These are phyloP conservation scores for Luehdorfia chinensis DNA, from an alignment of 1,140 invertebrate species.

Conservation along the genomic window DNA sequence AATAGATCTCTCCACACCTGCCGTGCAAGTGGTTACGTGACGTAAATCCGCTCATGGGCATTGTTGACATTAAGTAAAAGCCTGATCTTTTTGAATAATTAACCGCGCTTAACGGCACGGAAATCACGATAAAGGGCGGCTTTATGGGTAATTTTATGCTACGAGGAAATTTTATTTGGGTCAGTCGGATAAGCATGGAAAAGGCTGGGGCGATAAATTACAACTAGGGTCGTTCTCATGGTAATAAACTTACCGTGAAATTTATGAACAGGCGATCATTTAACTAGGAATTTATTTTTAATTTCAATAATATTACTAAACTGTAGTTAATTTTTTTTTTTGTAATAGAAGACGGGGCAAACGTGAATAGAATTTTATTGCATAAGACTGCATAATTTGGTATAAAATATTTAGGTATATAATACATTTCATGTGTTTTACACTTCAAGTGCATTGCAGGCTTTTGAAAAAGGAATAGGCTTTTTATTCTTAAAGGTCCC, in stretches of 20 bases:
- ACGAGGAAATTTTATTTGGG: slow-evolving; percentile 10
- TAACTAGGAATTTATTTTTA: neutral
- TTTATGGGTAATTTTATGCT: slow-evolving; percentile 16
- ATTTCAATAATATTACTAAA: neutral
- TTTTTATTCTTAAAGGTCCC: too few relatives aligned
- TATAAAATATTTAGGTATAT: too few relatives aligned
- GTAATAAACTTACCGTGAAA: neutral
- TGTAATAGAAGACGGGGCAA: too few relatives aligned
- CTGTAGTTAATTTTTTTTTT: neutral
- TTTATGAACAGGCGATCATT: neutral
- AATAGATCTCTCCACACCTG: too few relatives aligned
- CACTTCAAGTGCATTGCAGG: too few relatives aligned
- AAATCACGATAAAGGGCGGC: slow-evolving; percentile 14
- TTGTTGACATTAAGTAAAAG: too few relatives aligned
- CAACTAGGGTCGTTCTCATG: neutral
- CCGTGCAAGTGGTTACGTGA: too few relatives aligned
- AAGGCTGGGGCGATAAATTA: slow-evolving; percentile 6
- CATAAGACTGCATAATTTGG: too few relatives aligned
- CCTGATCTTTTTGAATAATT: slow-evolving; percentile 26
- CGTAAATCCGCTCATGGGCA: too few relatives aligned
- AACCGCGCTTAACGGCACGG: slow-evolving; percentile 20
- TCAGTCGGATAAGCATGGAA: slow-evolving; percentile 4
- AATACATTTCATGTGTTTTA: too few relatives aligned
- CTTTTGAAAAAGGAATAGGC: too few relatives aligned
- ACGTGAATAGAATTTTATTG: too few relatives aligned